Base-by-base conservation (phyloP, 2,888 invertebrate genomes). In the Emmelina monodactyla region DNA sequence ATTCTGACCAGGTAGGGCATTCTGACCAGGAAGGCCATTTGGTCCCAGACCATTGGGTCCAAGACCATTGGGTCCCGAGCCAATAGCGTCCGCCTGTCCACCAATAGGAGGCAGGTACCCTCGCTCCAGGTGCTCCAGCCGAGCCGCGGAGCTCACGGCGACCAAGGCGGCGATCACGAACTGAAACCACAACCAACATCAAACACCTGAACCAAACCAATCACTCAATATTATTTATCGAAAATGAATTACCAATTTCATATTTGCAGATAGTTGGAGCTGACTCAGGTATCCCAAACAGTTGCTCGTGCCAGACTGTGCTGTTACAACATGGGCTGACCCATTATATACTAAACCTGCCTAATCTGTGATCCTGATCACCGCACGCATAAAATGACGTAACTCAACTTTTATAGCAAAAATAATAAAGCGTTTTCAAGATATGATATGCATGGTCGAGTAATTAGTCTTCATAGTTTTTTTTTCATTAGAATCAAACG, bases 101-200 rank as follows among this genome's bases (percentile, higher is more conserved):
- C 41, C 43, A 14, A 44, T 46, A 5, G 78, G 78, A 3, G 78
- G 78, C 2, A 78, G 68, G 55, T 78, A 75, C 14, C 59, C 51
- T 28, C 72, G 64, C 44, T 79, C 73, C 2, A 79, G 56, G 16
- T 73, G 66, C 39, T 79, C 78, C 31, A 79, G 45, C 10, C 78
- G 75, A 19, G 55, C 76, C 22, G 73, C 73, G 1, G 68, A 49
- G 45, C 62, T 55, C 30, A 66, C 62, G 33, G 72, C 61, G 39
- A 79, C 49, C 7, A 76, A 51, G 35, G 67, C 54, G 41, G 71
- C 69, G 22, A 71, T 46, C 29, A 75, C 55, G 44, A 76, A 62
- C 78, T 78, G 54, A n/a, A 47, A 46, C 12, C 4, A 32, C 34
- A 31, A 30, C 31, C 11, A 31, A 38, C n/a, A 12, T 9, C 25